phyloP scores from a whole-genome alignment of 1,140 invertebrate genomes.

The Cydia splendana region DNA sequence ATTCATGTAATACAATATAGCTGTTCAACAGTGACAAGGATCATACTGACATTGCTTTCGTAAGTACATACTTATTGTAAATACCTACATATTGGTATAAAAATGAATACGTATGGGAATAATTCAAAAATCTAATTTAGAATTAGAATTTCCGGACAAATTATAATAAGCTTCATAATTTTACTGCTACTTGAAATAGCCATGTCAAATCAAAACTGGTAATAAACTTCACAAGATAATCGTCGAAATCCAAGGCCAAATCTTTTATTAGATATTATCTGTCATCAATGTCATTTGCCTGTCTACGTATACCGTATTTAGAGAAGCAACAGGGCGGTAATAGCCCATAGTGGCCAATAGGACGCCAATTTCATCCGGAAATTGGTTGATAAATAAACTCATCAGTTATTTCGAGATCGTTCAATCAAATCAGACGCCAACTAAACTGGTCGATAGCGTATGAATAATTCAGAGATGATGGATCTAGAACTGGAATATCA shows the following conservation, averaged over 20 bases:
- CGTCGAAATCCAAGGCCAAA: not conserved
- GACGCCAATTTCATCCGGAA: not conserved
- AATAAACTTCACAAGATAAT: not conserved
- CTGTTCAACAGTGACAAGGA: too few relatives aligned
- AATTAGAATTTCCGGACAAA: too few relatives aligned
- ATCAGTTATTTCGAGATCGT: constrained; percentile 15
- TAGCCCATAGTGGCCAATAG: not conserved
- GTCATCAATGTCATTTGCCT: constrained; percentile 7
- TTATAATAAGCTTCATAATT: not conserved
- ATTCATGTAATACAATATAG: too few relatives aligned
- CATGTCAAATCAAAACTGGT: not conserved
- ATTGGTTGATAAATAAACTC: constrained; percentile 22
- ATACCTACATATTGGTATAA: too few relatives aligned
- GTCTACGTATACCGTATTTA: not conserved
- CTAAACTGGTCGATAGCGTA: not conserved
- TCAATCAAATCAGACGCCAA: not conserved
- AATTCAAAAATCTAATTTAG: too few relatives aligned
- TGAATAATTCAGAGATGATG: constrained; percentile 10
- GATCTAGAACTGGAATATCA: not conserved
- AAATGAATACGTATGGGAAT: too few relatives aligned
- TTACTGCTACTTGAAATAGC: not conserved
- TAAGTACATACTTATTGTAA: too few relatives aligned
- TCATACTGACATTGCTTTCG: too few relatives aligned
- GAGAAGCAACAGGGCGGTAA: constrained; percentile 1
- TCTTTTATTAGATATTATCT: constrained; percentile 7